Conservation (phyloP, 2,113 vertebrate species). For the Pteronura brasiliensis region DNA sequence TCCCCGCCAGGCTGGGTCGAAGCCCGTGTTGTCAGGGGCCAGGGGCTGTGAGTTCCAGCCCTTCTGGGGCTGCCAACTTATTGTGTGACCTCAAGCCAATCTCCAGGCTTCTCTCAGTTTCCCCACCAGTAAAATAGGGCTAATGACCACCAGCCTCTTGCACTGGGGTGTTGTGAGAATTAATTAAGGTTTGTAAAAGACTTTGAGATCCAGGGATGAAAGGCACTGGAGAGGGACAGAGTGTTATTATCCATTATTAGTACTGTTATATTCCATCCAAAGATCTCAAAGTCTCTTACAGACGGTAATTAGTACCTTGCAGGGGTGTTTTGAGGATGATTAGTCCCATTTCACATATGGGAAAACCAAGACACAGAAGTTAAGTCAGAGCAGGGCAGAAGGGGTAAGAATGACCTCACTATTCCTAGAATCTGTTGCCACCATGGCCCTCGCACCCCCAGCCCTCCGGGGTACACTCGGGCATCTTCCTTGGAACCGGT, state of each 20-base stretch:
- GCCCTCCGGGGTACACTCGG: background rate
- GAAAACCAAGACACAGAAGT: constrained; percentile 55
- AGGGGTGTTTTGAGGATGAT: constrained; percentile 70
- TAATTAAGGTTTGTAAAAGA: constrained; percentile 75
- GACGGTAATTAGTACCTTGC: constrained; percentile 75
- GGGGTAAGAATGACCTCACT: background rate
- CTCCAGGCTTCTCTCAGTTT: constrained; percentile 66
- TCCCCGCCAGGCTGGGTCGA: background rate
- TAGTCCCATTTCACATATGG: constrained; percentile 68
- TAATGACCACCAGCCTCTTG: constrained; percentile 71
- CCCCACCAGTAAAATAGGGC: constrained; percentile 70
- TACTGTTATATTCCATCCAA: constrained; percentile 69
- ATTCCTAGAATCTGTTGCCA: background rate
- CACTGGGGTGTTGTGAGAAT: constrained; percentile 68
- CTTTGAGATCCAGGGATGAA: constrained; percentile 77
- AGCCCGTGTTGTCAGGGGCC: background rate
- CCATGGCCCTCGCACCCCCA: rapidly evolving
- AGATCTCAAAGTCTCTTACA: constrained; percentile 69
- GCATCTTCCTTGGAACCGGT: background rate
- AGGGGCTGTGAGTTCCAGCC: constrained; percentile 45
- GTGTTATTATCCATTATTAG: constrained; percentile 78
- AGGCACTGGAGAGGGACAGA: constrained; percentile 56
- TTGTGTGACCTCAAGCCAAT: constrained; percentile 69
- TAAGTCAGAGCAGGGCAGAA: constrained; percentile 41
- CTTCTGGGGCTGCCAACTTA: background rate